These are phyloP conservation scores for Rhea americana DNA, from an alignment of 2,113 vertebrate species.

Conservation along the genomic window DNA sequence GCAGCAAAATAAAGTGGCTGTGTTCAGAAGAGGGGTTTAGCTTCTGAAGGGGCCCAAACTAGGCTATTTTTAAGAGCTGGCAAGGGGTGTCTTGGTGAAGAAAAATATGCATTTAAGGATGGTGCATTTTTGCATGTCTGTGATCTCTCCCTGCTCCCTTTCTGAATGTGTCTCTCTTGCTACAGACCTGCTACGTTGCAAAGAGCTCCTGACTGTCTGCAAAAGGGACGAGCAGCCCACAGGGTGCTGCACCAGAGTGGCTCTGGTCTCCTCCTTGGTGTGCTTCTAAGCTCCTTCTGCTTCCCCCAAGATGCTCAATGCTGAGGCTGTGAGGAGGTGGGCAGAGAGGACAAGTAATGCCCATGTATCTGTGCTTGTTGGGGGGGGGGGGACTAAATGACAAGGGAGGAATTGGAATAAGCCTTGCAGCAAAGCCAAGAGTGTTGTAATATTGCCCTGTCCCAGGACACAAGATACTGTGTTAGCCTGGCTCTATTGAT, in stretches of 20 bases:
- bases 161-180: rapidly evolving
- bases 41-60: background rate
- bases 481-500: no score
- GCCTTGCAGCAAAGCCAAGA: no score
- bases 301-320: rapidly evolving
- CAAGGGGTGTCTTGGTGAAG: rapidly evolving
- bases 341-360: background rate
- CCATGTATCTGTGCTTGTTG: no score
- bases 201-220: background rate
- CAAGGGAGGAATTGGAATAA: rapidly evolving
- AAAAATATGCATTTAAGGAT: rapidly evolving
- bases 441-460: background rate
- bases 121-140: background rate
- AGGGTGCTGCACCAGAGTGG: rapidly evolving
- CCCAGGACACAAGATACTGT: background rate
- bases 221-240: rapidly evolving
- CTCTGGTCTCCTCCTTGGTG: rapidly evolving
- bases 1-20: background rate
- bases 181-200: background rate
- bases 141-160: rapidly evolving
- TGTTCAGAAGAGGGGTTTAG: background rate
- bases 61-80: background rate
- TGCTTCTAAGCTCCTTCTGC: background rate
- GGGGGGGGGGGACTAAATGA: background rate
- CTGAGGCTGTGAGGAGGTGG: background rate